A percentile compares a stretch with the other conserved stretches of the same genome.
These are phyloP conservation scores for Prunella fulvescens DNA, from an alignment of 2,113 vertebrate genomes.

Conservation along the genomic window DNA sequence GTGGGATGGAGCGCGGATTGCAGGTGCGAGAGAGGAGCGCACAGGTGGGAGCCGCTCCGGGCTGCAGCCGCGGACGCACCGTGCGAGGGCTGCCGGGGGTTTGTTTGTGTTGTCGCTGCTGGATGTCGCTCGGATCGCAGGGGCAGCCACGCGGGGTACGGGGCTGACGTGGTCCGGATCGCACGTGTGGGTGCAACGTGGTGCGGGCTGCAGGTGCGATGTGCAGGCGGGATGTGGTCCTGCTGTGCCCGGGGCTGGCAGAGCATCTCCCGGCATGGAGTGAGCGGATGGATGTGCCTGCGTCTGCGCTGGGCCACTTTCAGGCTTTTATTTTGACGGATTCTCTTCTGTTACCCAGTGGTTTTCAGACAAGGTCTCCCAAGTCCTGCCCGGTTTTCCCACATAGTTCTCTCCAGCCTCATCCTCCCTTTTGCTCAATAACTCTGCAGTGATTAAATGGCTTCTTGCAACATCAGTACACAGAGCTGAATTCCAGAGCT, in stretches of 20 bases:
- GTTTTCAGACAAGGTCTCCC: background rate
- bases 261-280: rapidly evolving
- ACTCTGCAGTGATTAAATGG: background rate
- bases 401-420: background rate
- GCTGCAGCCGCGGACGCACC: rapidly evolving
- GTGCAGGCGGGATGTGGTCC: background rate
- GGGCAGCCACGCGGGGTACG: background rate
- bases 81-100: background rate
- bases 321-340: slow-evolving; percentile 2
- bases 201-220: background rate
- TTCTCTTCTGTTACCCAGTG: background rate
- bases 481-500: slow-evolving; percentile 26
- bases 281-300: background rate
- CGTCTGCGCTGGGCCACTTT: background rate
- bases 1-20: background rate
- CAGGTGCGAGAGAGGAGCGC: rapidly evolving
- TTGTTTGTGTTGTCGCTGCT: rapidly evolving
- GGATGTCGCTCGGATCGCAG: background rate
- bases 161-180: no score
- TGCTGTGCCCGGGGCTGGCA: background rate
- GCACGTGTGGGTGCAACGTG: background rate
- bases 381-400: background rate
- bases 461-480: slow-evolving; percentile 36
- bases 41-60: background rate
- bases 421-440: slow-evolving; percentile 13